Evolutionary conservation across 1,140 invertebrate species (phyloP).

Genomic region (Drosophila erecta): DNA sequence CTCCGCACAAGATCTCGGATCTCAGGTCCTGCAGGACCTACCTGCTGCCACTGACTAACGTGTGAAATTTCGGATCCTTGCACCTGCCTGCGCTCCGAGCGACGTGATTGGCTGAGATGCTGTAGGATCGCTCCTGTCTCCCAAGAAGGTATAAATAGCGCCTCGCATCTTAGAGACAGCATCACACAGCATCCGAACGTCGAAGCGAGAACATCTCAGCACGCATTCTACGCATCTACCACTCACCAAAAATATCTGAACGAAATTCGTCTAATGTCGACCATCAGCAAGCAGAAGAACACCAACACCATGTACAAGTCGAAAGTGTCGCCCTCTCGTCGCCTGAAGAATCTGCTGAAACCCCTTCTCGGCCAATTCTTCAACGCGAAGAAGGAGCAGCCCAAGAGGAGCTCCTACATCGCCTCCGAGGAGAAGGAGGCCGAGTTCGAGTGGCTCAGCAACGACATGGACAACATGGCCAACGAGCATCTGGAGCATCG

Average conservation of each 20-base stretch:
- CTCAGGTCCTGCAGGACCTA: conserved; percentile 58
- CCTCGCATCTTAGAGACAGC: conserved; percentile 34
- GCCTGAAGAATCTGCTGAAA: conserved; percentile 74
- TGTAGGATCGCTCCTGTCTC: conserved; percentile 31
- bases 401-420: conserved; percentile 79
- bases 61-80: conserved; percentile 71
- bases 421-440: conserved; percentile 82
- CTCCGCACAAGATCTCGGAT: conserved; percentile 51
- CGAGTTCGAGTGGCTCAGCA: conserved; percentile 81
- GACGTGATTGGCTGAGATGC: conserved; percentile 74
- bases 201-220: conserved; percentile 45
- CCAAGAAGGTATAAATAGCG: conserved; percentile 72
- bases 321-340: conserved; percentile 74
- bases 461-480: conserved; percentile 86
- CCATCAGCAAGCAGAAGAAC: conserved; percentile 58
- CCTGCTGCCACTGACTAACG: conserved; percentile 59
- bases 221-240: conserved; percentile 16
- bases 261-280: conserved; percentile 47
- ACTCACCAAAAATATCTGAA: conserved; percentile 6
- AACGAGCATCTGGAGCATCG: conserved; percentile 88
- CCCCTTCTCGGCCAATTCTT: conserved; percentile 71
- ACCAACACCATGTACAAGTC: conserved; percentile 71
- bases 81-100: conserved; percentile 60
- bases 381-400: conserved; percentile 58
- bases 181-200: conserved; percentile 58